Evolutionary conservation across 2,113 vertebrate genomes (phyloP).

Genomic region (Riparia riparia): DNA sequence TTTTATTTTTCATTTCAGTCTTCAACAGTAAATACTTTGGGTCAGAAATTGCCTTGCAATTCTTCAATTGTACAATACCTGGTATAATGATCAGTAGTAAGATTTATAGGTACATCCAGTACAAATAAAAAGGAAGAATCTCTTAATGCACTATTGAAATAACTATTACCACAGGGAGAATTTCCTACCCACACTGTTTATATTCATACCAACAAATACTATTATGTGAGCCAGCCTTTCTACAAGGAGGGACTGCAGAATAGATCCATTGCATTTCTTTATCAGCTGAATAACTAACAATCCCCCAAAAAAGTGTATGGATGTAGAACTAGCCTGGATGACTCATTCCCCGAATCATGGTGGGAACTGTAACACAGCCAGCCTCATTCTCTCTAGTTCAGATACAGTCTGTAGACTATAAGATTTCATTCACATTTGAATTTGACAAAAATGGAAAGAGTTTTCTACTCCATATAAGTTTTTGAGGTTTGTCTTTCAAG

Average conservation of each 20-base stretch:
- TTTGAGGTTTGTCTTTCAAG: background rate
- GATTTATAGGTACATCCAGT: background rate
- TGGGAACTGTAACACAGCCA: background rate
- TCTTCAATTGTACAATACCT: background rate
- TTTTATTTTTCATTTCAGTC: background rate
- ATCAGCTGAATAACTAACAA: background rate
- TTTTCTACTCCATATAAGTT: background rate
- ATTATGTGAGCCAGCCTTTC: background rate
- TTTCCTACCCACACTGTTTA: background rate
- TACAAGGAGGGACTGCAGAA: background rate
- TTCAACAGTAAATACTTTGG: background rate
- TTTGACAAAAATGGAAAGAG: background rate
- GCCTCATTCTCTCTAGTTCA: background rate
- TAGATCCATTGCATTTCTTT: background rate
- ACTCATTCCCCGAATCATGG: background rate
- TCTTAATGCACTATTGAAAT: background rate
- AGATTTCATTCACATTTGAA: background rate
- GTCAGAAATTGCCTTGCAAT: background rate
- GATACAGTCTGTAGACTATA: background rate
- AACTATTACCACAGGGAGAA: background rate
- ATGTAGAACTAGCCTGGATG: background rate
- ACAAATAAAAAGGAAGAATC: background rate
- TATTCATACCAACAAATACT: background rate
- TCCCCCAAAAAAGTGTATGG: background rate
- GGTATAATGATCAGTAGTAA: background rate